Base-by-base conservation (phyloP, 2,888 invertebrate species). In the Tenodera sinensis region DNA sequence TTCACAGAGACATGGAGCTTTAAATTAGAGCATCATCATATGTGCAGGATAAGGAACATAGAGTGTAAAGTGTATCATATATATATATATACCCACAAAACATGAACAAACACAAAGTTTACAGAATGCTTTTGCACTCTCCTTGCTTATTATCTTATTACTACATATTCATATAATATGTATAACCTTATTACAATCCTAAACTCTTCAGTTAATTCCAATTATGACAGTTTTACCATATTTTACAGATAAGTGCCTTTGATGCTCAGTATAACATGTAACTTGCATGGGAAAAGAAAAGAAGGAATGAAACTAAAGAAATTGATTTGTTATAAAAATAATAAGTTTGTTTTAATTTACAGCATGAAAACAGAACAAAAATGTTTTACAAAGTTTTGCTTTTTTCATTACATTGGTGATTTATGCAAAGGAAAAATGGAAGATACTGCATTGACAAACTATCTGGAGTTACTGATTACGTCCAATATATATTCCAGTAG, bases 41-140 rank as follows among this genome's bases (percentile, higher is more conserved):
- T 71, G 54, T 71, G 54, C 54, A 71, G 54, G 54, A 71, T 25
- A 20, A 71, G 54, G 54, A 71, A 20, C 54, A 71, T 71, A 20
- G 20, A 28, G 20, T 88, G 83, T 88, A 88, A 88, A 88, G 42
- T 88, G 86, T 86, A 88, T 47, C 54, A 88, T 83, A 83, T 30
- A 25, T 28, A 71, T 28, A 88, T 83, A 83, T 30, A 25, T 28
- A 71, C 54, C 54, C 28, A 81, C 71, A 81, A 86, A 88, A 90
- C 90, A 90, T 87, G 83, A 87, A 82, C 4, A 89, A 90, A 84
- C 85, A 89, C 88, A 89, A 42, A 88, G 3, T 90, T 88, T 89
- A 89, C 90, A 90, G 90, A 90, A 90, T 90, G 90, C 90, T 90
- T 71, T 90, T 90, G 90, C 90, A 90, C 90, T 89, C 81, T 89